A percentile compares a stretch with the other conserved stretches of the same genome.
Evolutionary conservation across 2,113 vertebrate species (phyloP).

Genomic region (Chloropsis cyanopogon): DNA sequence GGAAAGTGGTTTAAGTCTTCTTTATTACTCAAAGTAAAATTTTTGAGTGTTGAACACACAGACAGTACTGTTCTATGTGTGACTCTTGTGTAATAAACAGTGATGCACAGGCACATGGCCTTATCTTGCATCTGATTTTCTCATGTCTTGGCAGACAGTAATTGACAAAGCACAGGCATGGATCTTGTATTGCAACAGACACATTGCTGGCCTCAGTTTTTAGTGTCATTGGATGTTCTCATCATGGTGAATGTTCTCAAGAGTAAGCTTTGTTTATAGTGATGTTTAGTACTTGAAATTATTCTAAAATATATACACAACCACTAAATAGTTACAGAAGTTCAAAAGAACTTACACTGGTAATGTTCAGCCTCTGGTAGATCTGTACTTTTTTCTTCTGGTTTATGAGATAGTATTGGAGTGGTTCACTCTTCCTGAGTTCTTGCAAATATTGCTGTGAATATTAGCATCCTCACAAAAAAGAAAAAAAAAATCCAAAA

Average conservation of each 20-base stretch:
- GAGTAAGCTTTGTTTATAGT: not conserved
- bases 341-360: not conserved
- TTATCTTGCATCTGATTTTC: slow-evolving; percentile 18
- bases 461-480: not conserved
- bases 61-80: not conserved
- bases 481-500: not conserved
- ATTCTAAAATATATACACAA: not conserved
- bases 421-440: not conserved
- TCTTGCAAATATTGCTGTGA: not conserved
- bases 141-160: slow-evolving; percentile 6
- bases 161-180: not conserved
- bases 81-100: not conserved
- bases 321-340: not conserved
- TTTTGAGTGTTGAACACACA: not conserved
- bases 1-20: not conserved
- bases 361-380: not conserved
- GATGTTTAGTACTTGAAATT: not conserved
- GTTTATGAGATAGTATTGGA: not conserved
- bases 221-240: not conserved
- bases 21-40: not conserved
- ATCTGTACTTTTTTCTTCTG: not conserved
- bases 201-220: not conserved
- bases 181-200: slow-evolving; percentile 2
- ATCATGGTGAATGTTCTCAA: not conserved
- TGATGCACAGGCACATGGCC: not conserved